Percentiles rank a stretch among this genome's conserved stretches.
Evolutionary conservation across 2,113 vertebrate genomes (phyloP).

Genomic region (Taxidea taxus): DNA sequence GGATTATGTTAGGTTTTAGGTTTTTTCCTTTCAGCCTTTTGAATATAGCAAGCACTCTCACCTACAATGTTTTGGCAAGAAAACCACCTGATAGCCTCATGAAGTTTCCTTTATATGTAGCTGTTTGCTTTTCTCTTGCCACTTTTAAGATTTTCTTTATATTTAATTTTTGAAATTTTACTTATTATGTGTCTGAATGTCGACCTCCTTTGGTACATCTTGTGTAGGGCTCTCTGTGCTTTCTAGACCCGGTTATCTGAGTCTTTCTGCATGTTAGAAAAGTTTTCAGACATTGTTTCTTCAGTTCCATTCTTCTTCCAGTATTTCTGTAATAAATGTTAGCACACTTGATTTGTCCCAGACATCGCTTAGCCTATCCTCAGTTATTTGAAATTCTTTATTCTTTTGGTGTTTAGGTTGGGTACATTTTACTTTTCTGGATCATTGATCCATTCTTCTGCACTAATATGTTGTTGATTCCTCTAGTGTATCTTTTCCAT

Average conservation of each 20-base stretch:
- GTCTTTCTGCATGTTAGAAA: not conserved
- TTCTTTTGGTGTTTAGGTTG: not conserved
- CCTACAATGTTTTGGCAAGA: not conserved
- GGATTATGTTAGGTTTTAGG: not conserved
- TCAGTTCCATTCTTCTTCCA: not conserved
- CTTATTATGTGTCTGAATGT: not conserved
- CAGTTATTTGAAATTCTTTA: not conserved
- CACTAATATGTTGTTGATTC: not conserved
- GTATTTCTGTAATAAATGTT: not conserved
- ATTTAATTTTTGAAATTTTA: not conserved
- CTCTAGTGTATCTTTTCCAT: not conserved
- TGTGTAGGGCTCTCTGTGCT: not conserved
- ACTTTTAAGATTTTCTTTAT: not conserved
- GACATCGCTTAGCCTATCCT: not conserved
- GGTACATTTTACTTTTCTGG: not conserved
- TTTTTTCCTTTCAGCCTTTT: not conserved
- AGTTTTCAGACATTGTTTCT: not conserved
- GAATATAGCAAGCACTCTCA: not conserved
- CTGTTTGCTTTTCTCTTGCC: not conserved
- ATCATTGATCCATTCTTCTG: not conserved
- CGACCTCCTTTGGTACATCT: not conserved
- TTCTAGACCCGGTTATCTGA: not conserved
- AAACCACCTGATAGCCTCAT: not conserved
- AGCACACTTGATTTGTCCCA: not conserved
- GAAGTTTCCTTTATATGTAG: not conserved